phyloP scores from a whole-genome alignment of 2,113 vertebrate species.

The Fregetta grallaria region DNA sequence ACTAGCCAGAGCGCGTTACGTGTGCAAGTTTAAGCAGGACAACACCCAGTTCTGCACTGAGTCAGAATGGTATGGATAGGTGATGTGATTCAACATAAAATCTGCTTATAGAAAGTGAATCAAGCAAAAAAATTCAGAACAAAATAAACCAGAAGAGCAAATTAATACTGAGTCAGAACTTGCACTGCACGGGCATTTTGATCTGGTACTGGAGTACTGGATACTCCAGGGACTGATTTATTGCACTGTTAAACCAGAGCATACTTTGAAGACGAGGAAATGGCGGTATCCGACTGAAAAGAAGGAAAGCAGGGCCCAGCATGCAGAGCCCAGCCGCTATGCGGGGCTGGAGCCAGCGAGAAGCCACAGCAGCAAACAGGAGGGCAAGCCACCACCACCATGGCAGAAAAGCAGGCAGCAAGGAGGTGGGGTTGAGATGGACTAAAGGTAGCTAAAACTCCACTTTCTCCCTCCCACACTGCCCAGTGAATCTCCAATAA shows the following conservation, averaged over 20 bases:
- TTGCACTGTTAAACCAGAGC: neutral
- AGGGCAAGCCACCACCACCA: neutral
- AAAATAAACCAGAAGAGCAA: neutral
- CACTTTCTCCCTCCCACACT: neutral
- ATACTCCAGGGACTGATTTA: neutral
- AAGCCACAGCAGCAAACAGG: neutral
- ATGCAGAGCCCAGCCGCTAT: accelerated
- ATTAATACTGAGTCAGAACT: neutral
- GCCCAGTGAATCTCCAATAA: neutral
- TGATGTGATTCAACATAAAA: neutral
- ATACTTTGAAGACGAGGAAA: neutral
- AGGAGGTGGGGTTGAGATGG: neutral
- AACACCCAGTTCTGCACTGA: neutral
- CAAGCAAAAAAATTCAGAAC: neutral
- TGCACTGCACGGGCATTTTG: neutral
- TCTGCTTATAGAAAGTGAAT: neutral
- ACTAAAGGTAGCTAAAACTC: neutral
- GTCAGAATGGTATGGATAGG: neutral
- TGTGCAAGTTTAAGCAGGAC: neutral
- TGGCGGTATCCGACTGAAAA: neutral
- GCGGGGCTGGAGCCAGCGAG: accelerated
- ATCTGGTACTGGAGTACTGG: neutral
- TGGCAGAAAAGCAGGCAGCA: accelerated
- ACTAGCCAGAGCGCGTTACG: accelerated
- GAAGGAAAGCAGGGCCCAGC: neutral